Percentiles rank a stretch among this genome's conserved stretches.
Evolutionary conservation across 2,113 vertebrate genomes (phyloP).

Genomic region (Leiothrix lutea): DNA sequence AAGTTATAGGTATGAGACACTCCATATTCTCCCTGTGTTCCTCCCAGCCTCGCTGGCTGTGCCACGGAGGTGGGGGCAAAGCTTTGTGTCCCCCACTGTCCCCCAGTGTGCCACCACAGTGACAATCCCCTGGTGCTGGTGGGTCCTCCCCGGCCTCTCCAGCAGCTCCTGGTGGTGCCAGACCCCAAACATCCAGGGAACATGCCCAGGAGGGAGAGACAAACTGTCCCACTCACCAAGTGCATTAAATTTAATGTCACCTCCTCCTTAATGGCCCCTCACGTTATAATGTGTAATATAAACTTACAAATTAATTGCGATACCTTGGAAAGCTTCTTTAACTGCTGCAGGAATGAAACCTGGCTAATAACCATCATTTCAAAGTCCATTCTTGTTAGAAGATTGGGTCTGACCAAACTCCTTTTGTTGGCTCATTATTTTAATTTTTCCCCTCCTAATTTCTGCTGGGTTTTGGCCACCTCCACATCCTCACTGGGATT

Average conservation of each 20-base stretch:
- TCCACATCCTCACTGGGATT: fast-evolving
- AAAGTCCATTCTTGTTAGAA: neutral
- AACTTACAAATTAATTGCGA: constrained; percentile 28
- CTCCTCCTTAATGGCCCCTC: neutral
- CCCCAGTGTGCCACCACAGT: fast-evolving
- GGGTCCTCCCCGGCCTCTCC: fast-evolving
- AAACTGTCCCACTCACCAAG: neutral
- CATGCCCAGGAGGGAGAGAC: neutral
- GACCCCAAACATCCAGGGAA: fast-evolving
- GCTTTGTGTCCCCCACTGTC: neutral
- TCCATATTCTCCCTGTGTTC: neutral
- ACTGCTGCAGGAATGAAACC: constrained; percentile 5
- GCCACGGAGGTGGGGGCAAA: fast-evolving
- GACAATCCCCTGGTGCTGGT: fast-evolving
- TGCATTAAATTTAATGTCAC: neutral
- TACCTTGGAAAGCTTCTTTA: constrained; percentile 1
- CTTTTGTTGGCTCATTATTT: neutral
- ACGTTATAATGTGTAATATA: neutral
- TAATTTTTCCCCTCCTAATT: neutral
- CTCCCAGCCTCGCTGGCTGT: neutral
- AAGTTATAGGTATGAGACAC: constrained; percentile 62
- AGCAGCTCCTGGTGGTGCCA: neutral
- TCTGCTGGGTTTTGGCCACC: fast-evolving
- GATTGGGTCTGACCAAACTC: neutral
- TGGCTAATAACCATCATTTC: neutral